Evolutionary conservation across 2,888 invertebrate genomes (phyloP).

Genomic region (Calameuta idolon): DNA sequence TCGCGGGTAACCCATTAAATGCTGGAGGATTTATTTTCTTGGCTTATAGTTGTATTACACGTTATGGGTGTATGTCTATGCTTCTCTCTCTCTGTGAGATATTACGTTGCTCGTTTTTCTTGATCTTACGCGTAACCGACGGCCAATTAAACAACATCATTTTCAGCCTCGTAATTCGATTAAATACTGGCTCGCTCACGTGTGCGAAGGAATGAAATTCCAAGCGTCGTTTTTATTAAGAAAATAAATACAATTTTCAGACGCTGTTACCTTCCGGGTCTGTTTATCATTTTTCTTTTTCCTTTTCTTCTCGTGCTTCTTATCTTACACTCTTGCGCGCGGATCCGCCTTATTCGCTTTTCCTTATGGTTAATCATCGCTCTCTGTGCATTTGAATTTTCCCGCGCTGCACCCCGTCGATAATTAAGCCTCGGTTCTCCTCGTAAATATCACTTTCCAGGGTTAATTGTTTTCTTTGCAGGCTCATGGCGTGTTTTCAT

Average conservation of each 20-base stretch:
- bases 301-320: background rate
- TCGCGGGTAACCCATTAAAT: background rate
- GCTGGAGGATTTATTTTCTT: background rate
- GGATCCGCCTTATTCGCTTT: background rate
- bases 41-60: background rate
- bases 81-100: conserved; percentile 16
- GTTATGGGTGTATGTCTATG: conserved; percentile 12
- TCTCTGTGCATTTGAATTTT: background rate
- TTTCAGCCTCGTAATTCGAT: background rate
- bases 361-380: background rate
- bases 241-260: background rate
- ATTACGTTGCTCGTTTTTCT: background rate
- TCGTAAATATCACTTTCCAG: background rate
- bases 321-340: background rate
- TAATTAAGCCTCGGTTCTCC: background rate
- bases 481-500: background rate
- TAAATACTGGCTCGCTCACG: background rate
- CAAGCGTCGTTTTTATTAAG: background rate
- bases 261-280: background rate
- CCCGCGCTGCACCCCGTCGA: background rate
- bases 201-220: background rate
- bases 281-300: background rate
- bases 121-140: background rate
- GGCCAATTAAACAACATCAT: background rate
- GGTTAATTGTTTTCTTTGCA: background rate